Conservation (phyloP, 2,888 invertebrate genomes). For the Ophion ventricosus region DNA sequence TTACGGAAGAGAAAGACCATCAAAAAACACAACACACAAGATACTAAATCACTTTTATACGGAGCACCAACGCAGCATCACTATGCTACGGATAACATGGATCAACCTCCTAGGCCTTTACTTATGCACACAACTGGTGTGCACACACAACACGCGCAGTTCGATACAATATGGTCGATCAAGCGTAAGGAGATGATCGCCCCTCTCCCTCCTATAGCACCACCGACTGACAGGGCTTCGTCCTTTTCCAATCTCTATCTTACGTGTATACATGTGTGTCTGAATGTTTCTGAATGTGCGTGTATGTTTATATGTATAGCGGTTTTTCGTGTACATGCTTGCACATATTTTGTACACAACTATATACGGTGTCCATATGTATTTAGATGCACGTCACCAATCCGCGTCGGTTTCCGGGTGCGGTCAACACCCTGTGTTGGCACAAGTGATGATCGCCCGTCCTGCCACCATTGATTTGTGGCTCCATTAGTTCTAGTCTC, state of each 20-base stretch:
- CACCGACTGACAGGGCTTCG: constrained; percentile 45
- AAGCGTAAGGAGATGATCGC: constrained; percentile 79
- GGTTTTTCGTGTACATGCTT: constrained; percentile 14
- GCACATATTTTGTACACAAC: constrained; percentile 14
- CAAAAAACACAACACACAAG: constrained; percentile 51
- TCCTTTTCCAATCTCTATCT: constrained; percentile 43
- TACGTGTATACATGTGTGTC: too few relatives aligned
- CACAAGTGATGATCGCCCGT: constrained; percentile 81
- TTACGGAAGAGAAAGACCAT: constrained; percentile 41
- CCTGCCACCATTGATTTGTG: constrained; percentile 80
- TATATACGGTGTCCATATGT: constrained; percentile 23
- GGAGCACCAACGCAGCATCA: constrained; percentile 34
- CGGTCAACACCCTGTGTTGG: constrained; percentile 81
- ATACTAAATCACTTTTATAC: constrained; percentile 70
- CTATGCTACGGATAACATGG: constrained; percentile 45
- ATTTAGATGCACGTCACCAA: constrained; percentile 52
- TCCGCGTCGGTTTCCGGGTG: constrained; percentile 70
- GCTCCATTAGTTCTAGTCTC: constrained; percentile 82
- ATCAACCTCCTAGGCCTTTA: constrained; percentile 39
- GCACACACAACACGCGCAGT: constrained; percentile 10
- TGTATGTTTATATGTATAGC: constrained; percentile 34
- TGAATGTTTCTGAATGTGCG: neutral
- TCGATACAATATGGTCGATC: constrained; percentile 76
- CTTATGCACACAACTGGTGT: constrained; percentile 38
- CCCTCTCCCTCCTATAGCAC: constrained; percentile 62